Evolutionary conservation across 2,113 vertebrate species (phyloP), one percentile per base, ranked within the genome.

Genomic region (Dipodomys spectabilis): DNA sequence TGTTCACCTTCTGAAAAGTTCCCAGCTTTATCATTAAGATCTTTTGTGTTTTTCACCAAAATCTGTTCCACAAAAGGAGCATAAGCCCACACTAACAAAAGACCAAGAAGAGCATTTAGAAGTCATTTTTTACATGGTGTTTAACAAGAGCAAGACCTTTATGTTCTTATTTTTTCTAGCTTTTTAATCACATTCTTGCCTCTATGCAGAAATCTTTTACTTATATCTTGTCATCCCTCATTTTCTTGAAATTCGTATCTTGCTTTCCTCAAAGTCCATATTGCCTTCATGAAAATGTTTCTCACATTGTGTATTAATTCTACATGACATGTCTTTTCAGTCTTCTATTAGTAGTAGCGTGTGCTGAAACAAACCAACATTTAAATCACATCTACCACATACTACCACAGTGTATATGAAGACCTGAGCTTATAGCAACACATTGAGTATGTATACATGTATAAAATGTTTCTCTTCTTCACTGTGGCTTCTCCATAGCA

Each of bases 251-350:
- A 71, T 71, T 13, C 81, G 83, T 39, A 32, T 79, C 5, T 69
- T 88, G 64, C 18, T 78, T 75, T 71, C 49, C 74, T 92, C 68
- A 77, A 94, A 93, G 53, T 81, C 19, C 7, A n/a, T 75, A 93
- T 96, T 86, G 10, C 23, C 68, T 86, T 68, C 62, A 44, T 74
- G 45, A 28, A 77, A 11, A 80, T 25, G 71, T 86, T 88, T 79
- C 53, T 91, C 22, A 71, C 68, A 77, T 27, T 81, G 5, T 57
- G 15, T 57, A 13, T 83, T 83, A 85, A 71, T 68, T 23, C 64
- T 82, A 10, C 20, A 53, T 28, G n/a, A n/a, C 57, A n/a, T 69
- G 7, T 44, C 62, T 64, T 64, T 64, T 64, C 62, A 53, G 23
- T 27, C 32, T 60, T 44, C 25, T 74, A 18, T 62, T 7, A 69